These are phyloP conservation scores for Eudasyphora cyanicolor DNA, from an alignment of 2,888 invertebrate genomes.

Conservation along the genomic window DNA sequence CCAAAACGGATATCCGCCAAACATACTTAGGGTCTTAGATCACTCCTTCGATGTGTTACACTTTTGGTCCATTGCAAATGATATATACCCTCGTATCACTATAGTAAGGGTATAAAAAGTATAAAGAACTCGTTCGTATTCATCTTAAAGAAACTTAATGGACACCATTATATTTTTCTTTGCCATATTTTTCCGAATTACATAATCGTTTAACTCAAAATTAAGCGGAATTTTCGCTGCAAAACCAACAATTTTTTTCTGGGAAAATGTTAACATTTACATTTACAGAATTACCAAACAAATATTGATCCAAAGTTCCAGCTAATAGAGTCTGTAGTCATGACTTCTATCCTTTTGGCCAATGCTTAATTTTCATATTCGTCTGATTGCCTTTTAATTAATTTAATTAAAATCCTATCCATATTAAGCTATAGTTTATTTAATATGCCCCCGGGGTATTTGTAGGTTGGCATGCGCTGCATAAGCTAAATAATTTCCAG, in stretches of 20 bases:
- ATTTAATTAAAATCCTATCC: neutral
- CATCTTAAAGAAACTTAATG: too few relatives aligned
- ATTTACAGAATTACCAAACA: neutral
- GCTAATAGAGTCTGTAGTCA: neutral
- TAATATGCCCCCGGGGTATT: neutral
- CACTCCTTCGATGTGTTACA: too few relatives aligned
- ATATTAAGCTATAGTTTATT: neutral
- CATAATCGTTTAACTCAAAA: too few relatives aligned
- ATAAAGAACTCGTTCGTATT: too few relatives aligned
- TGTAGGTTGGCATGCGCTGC: conserved; percentile 8
- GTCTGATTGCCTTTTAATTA: neutral
- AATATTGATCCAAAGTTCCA: neutral
- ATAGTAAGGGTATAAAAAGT: too few relatives aligned
- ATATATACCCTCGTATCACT: too few relatives aligned
- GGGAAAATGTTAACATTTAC: neutral
- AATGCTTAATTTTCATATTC: neutral
- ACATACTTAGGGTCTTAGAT: too few relatives aligned
- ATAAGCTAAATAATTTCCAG: neutral
- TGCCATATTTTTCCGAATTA: too few relatives aligned
- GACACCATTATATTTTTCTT: too few relatives aligned
- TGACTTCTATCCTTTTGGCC: neutral
- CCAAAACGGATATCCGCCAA: too few relatives aligned
- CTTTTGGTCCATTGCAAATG: too few relatives aligned
- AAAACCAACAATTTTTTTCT: neutral
- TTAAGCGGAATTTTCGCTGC: too few relatives aligned